phyloP scores from a whole-genome alignment of 2,888 invertebrate species.

The Malacosoma neustria region DNA sequence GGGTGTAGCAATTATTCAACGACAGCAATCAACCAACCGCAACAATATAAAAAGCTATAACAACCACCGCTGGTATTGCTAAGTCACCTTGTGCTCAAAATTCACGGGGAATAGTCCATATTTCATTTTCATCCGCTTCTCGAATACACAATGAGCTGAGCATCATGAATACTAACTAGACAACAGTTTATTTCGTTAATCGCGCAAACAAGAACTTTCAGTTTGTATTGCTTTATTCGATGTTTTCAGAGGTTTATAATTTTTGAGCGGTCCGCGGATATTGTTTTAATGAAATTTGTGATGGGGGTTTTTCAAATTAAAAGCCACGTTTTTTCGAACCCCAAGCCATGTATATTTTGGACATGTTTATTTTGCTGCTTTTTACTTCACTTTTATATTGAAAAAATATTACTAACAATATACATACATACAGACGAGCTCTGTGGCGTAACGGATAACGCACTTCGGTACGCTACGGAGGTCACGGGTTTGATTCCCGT shows the following conservation, averaged over 20 bases:
- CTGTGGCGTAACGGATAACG: no score
- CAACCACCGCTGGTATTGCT: constrained; percentile 36
- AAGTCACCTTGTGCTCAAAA: constrained; percentile 58
- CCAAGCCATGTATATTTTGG: no score
- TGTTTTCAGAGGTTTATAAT: constrained; percentile 12
- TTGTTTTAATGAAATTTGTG: neutral
- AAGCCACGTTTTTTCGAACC: no score
- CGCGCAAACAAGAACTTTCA: constrained; percentile 66
- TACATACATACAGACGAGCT: no score
- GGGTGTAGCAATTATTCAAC: neutral
- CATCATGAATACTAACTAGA: constrained; percentile 68
- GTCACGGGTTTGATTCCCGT: no score
- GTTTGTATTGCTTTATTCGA: constrained; percentile 44
- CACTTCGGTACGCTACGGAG: no score
- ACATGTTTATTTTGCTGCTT: no score
- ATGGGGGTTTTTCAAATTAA: neutral
- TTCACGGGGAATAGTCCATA: constrained; percentile 66
- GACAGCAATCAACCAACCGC: neutral
- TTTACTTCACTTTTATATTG: no score
- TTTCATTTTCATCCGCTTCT: constrained; percentile 62
- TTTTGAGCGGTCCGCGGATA: neutral
- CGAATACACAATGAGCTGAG: constrained; percentile 64
- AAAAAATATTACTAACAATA: no score
- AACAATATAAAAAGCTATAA: constrained; percentile 14
- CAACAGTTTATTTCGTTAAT: constrained; percentile 70